These are phyloP conservation scores for Falco biarmicus DNA, from an alignment of 2,797 vertebrate species.

Conservation along the genomic window DNA sequence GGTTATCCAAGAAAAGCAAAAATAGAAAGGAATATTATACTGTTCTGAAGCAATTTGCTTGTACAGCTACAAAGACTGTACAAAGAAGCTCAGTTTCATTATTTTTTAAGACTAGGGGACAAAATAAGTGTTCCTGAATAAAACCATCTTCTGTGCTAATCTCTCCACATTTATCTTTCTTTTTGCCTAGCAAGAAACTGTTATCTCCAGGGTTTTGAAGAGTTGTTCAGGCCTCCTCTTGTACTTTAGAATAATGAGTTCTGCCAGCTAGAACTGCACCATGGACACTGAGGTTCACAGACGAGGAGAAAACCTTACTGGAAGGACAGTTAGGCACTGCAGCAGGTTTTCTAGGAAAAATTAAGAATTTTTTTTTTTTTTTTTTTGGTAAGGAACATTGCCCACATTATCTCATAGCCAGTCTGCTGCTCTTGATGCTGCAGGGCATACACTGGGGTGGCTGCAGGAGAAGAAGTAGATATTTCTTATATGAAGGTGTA, in stretches of 20 bases:
- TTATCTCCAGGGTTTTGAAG: background rate
- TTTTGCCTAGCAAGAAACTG: background rate
- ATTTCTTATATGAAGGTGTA: background rate
- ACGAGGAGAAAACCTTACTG: background rate
- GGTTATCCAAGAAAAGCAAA: background rate
- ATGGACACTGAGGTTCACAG: background rate
- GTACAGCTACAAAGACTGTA: background rate
- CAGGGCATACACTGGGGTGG: background rate
- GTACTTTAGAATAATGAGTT: background rate
- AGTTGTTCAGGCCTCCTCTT: background rate
- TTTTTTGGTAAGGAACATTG: background rate
- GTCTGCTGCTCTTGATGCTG: background rate
- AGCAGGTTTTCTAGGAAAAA: background rate
- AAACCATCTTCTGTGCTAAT: background rate
- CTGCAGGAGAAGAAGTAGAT: background rate
- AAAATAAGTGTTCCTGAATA: background rate
- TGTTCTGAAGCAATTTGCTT: background rate
- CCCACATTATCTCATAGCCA: background rate
- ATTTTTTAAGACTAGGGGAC: background rate
- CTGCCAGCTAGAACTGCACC: background rate
- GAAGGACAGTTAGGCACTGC: background rate
- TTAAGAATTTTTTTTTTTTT: background rate
- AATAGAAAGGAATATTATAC: background rate
- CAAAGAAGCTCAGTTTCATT: background rate
- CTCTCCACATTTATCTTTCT: background rate